Percentiles rank a stretch among this genome's conserved stretches.
Conservation (phyloP, 1,140 invertebrate species). For the Aphelinus atriplicis region DNA sequence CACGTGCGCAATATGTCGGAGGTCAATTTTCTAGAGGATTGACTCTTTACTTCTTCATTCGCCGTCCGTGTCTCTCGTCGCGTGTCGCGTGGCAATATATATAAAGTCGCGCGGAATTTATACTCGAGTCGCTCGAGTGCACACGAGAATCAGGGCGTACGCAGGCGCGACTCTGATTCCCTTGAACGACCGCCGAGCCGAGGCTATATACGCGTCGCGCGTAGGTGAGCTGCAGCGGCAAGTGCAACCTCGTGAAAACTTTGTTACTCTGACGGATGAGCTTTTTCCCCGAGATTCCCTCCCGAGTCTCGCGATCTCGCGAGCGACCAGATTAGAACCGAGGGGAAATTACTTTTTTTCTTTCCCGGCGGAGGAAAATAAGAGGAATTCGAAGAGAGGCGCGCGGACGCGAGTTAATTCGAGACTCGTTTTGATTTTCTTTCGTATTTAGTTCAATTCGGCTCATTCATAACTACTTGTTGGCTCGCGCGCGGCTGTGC, state of each 20-base stretch:
- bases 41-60: background rate
- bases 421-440: too few species aligned
- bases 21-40: conserved; percentile 34
- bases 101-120: background rate
- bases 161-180: background rate
- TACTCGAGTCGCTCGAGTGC: background rate
- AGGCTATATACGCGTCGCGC: conserved; percentile 1
- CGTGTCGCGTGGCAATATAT: background rate
- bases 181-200: background rate
- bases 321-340: too few species aligned
- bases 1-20: conserved; percentile 17
- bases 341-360: too few species aligned
- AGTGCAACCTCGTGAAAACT: background rate
- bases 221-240: background rate
- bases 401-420: too few species aligned
- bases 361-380: too few species aligned
- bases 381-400: too few species aligned
- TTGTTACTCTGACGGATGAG: background rate
- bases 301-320: too few species aligned
- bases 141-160: background rate
- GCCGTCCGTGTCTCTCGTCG: background rate
- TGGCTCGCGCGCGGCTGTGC: too few species aligned
- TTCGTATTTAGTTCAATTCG: too few species aligned
- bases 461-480: too few species aligned
- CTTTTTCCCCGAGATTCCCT: too few species aligned